Percentiles rank a stretch among this genome's conserved stretches.
phyloP scores from a whole-genome alignment of 2,888 invertebrate genomes.

The Antheraea yamamai region DNA sequence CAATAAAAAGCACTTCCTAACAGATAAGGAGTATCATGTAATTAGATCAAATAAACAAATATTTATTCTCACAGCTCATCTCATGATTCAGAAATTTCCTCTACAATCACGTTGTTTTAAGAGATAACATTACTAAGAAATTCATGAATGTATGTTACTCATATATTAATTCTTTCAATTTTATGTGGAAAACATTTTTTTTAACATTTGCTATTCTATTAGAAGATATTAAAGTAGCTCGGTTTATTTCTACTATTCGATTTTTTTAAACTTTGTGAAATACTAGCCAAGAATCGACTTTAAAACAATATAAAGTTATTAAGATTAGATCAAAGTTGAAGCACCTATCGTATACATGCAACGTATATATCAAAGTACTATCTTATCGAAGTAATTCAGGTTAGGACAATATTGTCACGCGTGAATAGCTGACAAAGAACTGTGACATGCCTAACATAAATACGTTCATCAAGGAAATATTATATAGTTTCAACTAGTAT shows the following conservation, averaged over 20 bases:
- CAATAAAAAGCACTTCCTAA: not conserved
- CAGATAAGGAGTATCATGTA: conserved; percentile 4
- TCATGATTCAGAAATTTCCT: not conserved
- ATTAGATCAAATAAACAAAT: conserved; percentile 5
- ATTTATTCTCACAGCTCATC: not conserved
- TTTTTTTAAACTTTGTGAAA: not conserved
- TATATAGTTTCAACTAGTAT: not conserved
- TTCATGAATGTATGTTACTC: no score
- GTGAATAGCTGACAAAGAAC: not conserved
- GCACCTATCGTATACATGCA: not conserved
- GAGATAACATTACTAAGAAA: not conserved
- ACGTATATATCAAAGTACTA: not conserved
- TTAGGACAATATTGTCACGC: not conserved
- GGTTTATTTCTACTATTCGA: no score
- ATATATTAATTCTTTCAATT: no score
- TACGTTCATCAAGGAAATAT: not conserved
- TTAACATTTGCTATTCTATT: no score
- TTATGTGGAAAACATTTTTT: no score
- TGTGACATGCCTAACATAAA: not conserved
- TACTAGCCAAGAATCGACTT: not conserved
- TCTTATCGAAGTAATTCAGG: conserved; percentile 12
- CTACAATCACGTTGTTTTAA: not conserved
- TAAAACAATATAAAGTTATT: not conserved
- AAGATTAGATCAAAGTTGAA: not conserved
- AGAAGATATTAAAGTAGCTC: no score